These are phyloP conservation scores for Spodoptera littoralis DNA, from an alignment of 2,888 invertebrate genomes.

Conservation along the genomic window DNA sequence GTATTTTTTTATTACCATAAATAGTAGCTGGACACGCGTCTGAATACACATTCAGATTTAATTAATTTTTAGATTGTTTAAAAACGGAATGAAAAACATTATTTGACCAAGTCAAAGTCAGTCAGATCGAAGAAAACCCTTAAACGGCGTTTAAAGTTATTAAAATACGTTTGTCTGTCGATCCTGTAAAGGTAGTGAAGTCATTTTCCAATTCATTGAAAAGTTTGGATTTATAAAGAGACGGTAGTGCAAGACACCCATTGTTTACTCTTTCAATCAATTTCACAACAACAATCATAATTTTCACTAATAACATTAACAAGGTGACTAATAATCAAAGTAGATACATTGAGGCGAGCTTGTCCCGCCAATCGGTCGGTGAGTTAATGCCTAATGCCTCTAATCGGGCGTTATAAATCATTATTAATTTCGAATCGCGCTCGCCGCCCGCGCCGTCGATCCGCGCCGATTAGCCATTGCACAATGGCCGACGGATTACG, in stretches of 20 bases:
- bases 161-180: too few relatives aligned
- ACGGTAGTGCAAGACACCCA: too few relatives aligned
- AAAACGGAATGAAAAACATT: slow-evolving; percentile 28
- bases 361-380: slow-evolving; percentile 69
- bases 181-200: too few relatives aligned
- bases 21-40: slow-evolving; percentile 21
- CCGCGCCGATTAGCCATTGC: slow-evolving; percentile 87
- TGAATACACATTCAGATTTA: slow-evolving; percentile 16
- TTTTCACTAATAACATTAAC: slow-evolving; percentile 8
- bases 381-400: slow-evolving; percentile 77
- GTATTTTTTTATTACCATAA: slow-evolving; percentile 39
- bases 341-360: slow-evolving; percentile 26
- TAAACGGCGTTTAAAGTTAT: too few relatives aligned
- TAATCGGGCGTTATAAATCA: slow-evolving; percentile 88
- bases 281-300: neutral
- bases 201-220: too few relatives aligned
- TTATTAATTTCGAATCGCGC: slow-evolving; percentile 85
- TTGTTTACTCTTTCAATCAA: too few relatives aligned
- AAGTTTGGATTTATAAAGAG: too few relatives aligned
- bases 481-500: slow-evolving; percentile 86
- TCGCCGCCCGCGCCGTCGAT: slow-evolving; percentile 70
- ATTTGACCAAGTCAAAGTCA: neutral
- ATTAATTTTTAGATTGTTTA: slow-evolving; percentile 31
- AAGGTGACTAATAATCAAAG: slow-evolving; percentile 42
- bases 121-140: too few relatives aligned